phyloP scores from a whole-genome alignment of 2,888 invertebrate genomes.

The Drosophila diplacantha region DNA sequence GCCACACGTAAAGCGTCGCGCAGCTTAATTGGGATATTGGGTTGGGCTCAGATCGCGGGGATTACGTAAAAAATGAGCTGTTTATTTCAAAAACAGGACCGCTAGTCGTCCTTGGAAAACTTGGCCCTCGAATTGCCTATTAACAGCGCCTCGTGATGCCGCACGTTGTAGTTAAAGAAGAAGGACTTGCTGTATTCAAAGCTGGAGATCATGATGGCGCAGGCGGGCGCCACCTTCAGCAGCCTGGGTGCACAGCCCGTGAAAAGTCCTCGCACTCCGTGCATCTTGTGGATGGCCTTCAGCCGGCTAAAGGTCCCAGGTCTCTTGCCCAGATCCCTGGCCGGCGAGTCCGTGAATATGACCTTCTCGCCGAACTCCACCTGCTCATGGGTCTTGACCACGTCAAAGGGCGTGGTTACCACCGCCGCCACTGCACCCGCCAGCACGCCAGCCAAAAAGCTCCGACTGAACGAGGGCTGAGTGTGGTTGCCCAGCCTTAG shows the following conservation, averaged over 20 bases:
- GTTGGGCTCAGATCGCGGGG: background rate
- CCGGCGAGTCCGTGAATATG: constrained; percentile 77
- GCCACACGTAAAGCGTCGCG: constrained; percentile 18
- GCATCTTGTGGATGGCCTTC: constrained; percentile 82
- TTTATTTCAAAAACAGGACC: constrained; percentile 28
- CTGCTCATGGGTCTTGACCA: constrained; percentile 98
- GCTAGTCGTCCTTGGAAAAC: constrained; percentile 49
- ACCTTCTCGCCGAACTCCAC: constrained; percentile 93
- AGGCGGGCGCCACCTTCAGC: constrained; percentile 97
- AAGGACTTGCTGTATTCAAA: constrained; percentile 97
- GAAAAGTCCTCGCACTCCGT: constrained; percentile 87
- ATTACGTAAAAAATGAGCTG: constrained; percentile 33
- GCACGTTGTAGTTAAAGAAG: constrained; percentile 83
- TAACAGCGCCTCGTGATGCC: constrained; percentile 72
- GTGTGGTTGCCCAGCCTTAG: constrained; percentile 78
- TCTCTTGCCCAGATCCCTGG: constrained; percentile 52
- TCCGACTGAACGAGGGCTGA: constrained; percentile 83
- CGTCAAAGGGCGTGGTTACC: constrained; percentile 97
- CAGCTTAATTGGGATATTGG: constrained; percentile 37
- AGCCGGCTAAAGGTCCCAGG: constrained; percentile 79
- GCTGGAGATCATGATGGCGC: constrained; percentile 99
- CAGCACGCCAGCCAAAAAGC: constrained; percentile 87
- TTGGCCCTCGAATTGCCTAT: constrained; percentile 48
- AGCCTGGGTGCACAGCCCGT: constrained; percentile 93
- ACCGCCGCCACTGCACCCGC: constrained; percentile 95